These are phyloP conservation scores for Hanleya hanleyi DNA, from an alignment of 2,888 invertebrate species.

Conservation along the genomic window DNA sequence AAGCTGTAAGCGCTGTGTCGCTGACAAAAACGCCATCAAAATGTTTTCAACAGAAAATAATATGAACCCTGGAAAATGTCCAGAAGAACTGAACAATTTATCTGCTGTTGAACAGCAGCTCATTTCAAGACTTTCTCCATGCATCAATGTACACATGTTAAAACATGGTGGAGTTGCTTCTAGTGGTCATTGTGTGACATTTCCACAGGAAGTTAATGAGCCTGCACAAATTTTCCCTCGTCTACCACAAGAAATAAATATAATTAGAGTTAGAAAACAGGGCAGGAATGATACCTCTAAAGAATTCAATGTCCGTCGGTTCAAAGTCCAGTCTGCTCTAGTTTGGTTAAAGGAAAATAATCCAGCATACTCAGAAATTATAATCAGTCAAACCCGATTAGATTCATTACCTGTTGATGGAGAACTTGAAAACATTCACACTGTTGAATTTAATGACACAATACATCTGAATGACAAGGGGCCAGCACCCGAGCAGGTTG, in stretches of 20 bases:
- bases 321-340: conserved; percentile 21
- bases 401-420: conserved; percentile 19
- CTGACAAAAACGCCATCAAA: conserved; percentile 26
- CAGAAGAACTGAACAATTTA: background rate
- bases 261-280: conserved; percentile 17
- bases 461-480: conserved; percentile 7
- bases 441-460: conserved; percentile 13
- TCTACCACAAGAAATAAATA: conserved; percentile 21
- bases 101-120: conserved; percentile 20
- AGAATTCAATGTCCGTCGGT: conserved; percentile 26
- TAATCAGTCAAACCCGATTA: conserved; percentile 17
- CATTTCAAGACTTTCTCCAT: conserved; percentile 20
- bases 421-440: conserved; percentile 10
- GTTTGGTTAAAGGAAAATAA: conserved; percentile 27
- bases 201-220: conserved; percentile 18
- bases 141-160: conserved; percentile 20
- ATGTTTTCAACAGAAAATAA: conserved; percentile 38
- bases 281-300: conserved; percentile 29
- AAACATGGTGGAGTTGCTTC: conserved; percentile 23
- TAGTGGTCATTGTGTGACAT: conserved; percentile 23
- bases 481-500: conserved; percentile 14
- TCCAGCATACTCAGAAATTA: conserved; percentile 24
- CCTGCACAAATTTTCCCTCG: conserved; percentile 11
- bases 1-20: conserved; percentile 16
- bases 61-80: conserved; percentile 22